Evolutionary conservation across 2,888 invertebrate species (phyloP).

Genomic region (Atrina japonica): DNA sequence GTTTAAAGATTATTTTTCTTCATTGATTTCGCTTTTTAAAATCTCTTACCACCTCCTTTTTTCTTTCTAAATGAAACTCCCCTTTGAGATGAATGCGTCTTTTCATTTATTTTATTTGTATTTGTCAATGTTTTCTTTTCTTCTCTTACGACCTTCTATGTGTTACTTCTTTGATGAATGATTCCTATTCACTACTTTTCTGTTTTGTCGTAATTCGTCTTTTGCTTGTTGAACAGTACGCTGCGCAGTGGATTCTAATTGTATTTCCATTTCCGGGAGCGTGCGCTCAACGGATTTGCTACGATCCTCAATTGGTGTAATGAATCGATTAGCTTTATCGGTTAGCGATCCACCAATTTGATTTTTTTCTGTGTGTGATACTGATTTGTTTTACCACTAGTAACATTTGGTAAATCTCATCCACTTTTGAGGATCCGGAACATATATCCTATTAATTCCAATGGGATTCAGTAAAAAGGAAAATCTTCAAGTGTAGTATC

Average conservation of each 20-base stretch:
- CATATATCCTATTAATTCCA: slow-evolving; percentile 17
- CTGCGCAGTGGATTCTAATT: slow-evolving; percentile 22
- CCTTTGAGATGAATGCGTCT: too few species aligned
- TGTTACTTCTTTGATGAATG: too few species aligned
- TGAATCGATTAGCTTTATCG: slow-evolving; percentile 6
- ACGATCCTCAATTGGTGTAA: slow-evolving; percentile 16
- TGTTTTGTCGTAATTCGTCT: slow-evolving; percentile 14
- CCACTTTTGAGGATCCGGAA: slow-evolving; percentile 34
- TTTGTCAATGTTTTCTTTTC: too few species aligned
- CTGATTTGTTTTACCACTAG: slow-evolving; percentile 27
- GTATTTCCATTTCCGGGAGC: neutral
- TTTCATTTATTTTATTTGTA: too few species aligned
- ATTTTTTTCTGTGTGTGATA: slow-evolving; percentile 1
- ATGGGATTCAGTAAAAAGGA: too few species aligned
- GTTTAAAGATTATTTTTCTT: too few species aligned
- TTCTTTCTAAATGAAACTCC: too few species aligned
- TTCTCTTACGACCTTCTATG: too few species aligned
- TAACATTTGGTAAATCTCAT: slow-evolving; percentile 14
- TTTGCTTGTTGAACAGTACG: slow-evolving; percentile 31
- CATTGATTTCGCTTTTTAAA: too few species aligned
- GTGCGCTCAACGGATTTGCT: too few species aligned
- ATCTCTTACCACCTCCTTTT: too few species aligned
- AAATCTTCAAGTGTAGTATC: slow-evolving; percentile 30
- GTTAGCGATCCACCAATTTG: slow-evolving; percentile 19
- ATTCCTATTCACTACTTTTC: slow-evolving; percentile 24